phyloP scores from a whole-genome alignment of 2,888 invertebrate species.

The Hydrotaea diabolus region DNA sequence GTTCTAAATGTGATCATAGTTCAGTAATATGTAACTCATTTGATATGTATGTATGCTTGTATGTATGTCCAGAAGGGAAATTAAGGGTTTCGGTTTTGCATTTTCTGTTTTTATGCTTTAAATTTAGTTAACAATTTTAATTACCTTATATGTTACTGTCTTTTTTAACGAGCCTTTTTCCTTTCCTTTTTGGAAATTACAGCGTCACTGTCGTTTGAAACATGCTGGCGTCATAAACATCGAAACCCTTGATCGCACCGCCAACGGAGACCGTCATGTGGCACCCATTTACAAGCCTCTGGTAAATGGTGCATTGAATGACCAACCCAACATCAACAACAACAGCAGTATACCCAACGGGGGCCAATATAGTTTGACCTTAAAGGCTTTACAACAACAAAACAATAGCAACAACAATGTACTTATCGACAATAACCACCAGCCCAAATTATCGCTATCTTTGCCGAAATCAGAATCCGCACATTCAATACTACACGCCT shows the following conservation, averaged over 20 bases:
- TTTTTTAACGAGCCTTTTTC: constrained; percentile 10
- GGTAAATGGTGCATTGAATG: constrained; percentile 71
- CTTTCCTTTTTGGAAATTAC: constrained; percentile 67
- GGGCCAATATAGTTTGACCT: constrained; percentile 66
- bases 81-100: constrained; percentile 42
- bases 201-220: constrained; percentile 90
- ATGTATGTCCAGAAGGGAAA: neutral
- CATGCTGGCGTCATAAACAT: constrained; percentile 89
- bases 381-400: constrained; percentile 69
- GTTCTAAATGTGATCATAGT: too few relatives aligned
- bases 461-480: constrained; percentile 71
- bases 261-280: constrained; percentile 69
- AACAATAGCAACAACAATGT: constrained; percentile 62
- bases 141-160: neutral
- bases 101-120: constrained; percentile 5
- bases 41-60: neutral
- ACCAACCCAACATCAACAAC: constrained; percentile 65
- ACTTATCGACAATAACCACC: constrained; percentile 66
- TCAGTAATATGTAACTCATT: too few relatives aligned
- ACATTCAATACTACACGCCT: constrained; percentile 65
- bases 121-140: neutral
- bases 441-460: constrained; percentile 66
- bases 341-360: constrained; percentile 24
- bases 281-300: constrained; percentile 78
- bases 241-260: constrained; percentile 81